Evolutionary conservation across 2,113 vertebrate genomes (phyloP), one percentile per base, ranked within the genome.

Genomic region (Orycteropus afer): DNA sequence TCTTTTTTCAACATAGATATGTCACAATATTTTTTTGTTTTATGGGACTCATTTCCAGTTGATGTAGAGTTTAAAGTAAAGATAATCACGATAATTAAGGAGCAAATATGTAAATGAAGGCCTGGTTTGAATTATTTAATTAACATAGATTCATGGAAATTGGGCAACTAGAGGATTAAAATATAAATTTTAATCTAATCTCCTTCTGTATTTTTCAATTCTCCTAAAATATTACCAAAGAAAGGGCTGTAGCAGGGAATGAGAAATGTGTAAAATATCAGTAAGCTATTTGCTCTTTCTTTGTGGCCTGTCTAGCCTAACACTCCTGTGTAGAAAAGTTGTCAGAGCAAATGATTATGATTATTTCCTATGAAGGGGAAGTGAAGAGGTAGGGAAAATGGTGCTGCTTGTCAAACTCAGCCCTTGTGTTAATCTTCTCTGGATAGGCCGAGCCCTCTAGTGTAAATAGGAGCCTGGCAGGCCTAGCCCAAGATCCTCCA

Each of bases 1-100:
- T 95, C 80, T 88, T 91, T 53, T 86, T 69, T 96, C 88, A 95
- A 95, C 79, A 92, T 92, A 69, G 88, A 57, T 92, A 79, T 97
- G 96, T 97, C 95, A 97, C 65, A 97, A 96, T 97, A 97, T 96
- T 97, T 97, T n/a, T 96, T 97, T 95, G 94, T 97, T 96, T 97
- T 89, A 94, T 96, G 47, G 77, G 82, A 92, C 80, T 96, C 79
- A 91, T 97, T 97, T 96, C 69, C 61, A 95, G 89, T 96, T 96
- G 95, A 95, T 95, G 71, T 37, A 61, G 81, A 96, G 94, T 96
- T 97, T 94, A 91, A 96, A 94, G 57, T 93, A 91, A 93, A 96
- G 96, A 95, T 97, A 96, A 97, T 95, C 97, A 97, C 89, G 96
- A 93, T 97, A 96, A 96, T 97, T 97, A 97, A 97, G 76, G 91